Evolutionary conservation across 2,888 invertebrate species (phyloP).

Genomic region (Tribolium freemani): DNA sequence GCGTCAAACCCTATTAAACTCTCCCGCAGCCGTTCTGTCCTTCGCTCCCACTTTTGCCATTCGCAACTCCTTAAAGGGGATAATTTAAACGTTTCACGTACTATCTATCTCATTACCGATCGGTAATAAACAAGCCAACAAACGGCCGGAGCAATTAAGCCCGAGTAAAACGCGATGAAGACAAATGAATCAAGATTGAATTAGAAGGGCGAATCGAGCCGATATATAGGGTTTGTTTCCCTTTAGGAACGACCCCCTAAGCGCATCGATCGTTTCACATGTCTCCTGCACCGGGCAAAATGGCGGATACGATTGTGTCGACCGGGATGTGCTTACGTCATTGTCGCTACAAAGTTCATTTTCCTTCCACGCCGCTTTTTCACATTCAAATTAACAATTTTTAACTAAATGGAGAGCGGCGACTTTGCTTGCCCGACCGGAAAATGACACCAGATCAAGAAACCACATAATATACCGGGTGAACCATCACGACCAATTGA

Average conservation of each 20-base stretch:
- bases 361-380: not conserved
- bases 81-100: slow-evolving; percentile 27
- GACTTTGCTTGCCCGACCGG: slow-evolving; percentile 21
- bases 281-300: slow-evolving; percentile 67
- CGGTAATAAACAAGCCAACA: slow-evolving; percentile 42
- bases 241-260: slow-evolving; percentile 52
- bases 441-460: slow-evolving; percentile 3
- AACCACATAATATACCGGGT: not conserved
- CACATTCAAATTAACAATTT: not conserved
- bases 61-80: slow-evolving; percentile 21
- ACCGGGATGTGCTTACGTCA: slow-evolving; percentile 44
- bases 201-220: slow-evolving; percentile 49
- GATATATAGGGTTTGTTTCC: slow-evolving; percentile 58
- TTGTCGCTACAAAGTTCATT: slow-evolving; percentile 12
- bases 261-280: slow-evolving; percentile 65
- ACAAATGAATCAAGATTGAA: slow-evolving; percentile 59
- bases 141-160: slow-evolving; percentile 42
- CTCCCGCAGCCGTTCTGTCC: no score
- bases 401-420: not conserved
- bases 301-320: slow-evolving; percentile 55
- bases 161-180: slow-evolving; percentile 55
- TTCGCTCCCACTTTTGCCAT: not conserved
- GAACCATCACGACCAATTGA: not conserved
- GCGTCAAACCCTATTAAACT: no score
- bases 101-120: slow-evolving; percentile 39